A percentile compares a stretch with the other conserved stretches of the same genome.
These are phyloP conservation scores for Meghimatium bilineatum DNA, from an alignment of 2,888 invertebrate species.

Conservation along the genomic window DNA sequence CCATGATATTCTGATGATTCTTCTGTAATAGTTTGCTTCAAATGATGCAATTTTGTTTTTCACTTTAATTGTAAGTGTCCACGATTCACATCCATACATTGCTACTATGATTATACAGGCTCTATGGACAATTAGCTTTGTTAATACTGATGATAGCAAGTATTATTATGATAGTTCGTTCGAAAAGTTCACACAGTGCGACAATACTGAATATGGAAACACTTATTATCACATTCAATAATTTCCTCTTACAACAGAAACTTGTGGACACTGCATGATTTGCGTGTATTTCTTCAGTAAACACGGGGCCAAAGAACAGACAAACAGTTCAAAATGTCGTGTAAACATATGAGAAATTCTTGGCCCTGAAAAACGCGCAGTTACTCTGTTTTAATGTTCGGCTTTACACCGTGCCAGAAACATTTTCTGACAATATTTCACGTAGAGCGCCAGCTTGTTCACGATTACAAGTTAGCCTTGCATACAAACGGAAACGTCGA, in stretches of 20 bases:
- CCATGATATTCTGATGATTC: too few species aligned
- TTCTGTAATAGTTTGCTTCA: too few species aligned
- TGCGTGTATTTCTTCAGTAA: neutral
- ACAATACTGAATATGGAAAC: neutral
- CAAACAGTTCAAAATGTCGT: neutral
- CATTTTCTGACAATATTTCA: slow-evolving; percentile 1
- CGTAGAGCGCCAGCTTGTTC: neutral
- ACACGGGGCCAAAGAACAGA: neutral
- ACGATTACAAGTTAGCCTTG: neutral
- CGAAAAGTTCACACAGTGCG: neutral
- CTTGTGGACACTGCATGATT: neutral
- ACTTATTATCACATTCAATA: neutral
- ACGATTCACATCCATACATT: too few species aligned
- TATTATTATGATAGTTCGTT: neutral
- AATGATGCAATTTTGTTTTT: too few species aligned
- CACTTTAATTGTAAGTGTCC: too few species aligned
- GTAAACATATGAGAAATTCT: neutral
- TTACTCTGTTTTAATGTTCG: neutral
- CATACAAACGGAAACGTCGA: neutral
- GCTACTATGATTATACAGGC: too few species aligned
- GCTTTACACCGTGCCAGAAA: slow-evolving; percentile 7
- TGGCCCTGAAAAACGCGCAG: neutral
- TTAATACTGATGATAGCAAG: neutral
- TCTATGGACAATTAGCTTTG: too few species aligned
- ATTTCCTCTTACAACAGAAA: neutral